phyloP scores from a whole-genome alignment of 2,888 invertebrate genomes.

The Eilema griseolum region DNA sequence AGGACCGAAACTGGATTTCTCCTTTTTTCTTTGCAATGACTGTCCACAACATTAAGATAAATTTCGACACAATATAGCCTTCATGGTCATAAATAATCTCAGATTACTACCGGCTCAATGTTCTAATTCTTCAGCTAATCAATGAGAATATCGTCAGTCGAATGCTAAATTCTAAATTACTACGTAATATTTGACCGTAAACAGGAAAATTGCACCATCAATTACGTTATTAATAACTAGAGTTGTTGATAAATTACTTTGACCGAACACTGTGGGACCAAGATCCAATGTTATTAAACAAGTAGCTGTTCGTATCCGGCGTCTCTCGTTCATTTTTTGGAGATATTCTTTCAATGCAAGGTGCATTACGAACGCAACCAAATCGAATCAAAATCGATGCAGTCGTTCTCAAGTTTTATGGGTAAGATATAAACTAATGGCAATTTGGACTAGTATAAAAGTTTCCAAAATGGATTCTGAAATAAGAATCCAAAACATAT shows the following conservation, averaged over 20 bases:
- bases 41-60: conserved; percentile 13
- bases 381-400: not conserved
- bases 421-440: not conserved
- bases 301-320: not conserved
- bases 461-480: not conserved
- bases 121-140: conserved; percentile 12
- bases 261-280: conserved; percentile 25
- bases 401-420: not conserved
- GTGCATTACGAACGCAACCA: conserved; percentile 1
- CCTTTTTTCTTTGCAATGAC: conserved; percentile 6
- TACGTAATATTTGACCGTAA: conserved; percentile 38
- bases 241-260: conserved; percentile 30
- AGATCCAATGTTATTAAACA: conserved; percentile 18
- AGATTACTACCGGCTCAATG: conserved; percentile 6
- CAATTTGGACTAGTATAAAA: not conserved
- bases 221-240: conserved; percentile 27
- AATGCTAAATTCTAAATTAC: conserved; percentile 35
- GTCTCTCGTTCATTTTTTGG: not conserved
- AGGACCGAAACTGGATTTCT: not conserved
- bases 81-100: conserved; percentile 25
- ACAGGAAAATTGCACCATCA: conserved; percentile 38
- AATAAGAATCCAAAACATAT: no score
- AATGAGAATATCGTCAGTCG: conserved; percentile 39
- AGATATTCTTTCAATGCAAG: not conserved
- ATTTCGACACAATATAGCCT: not conserved